phyloP scores from a whole-genome alignment of 1,140 invertebrate genomes.

The Nasonia longicornis region DNA sequence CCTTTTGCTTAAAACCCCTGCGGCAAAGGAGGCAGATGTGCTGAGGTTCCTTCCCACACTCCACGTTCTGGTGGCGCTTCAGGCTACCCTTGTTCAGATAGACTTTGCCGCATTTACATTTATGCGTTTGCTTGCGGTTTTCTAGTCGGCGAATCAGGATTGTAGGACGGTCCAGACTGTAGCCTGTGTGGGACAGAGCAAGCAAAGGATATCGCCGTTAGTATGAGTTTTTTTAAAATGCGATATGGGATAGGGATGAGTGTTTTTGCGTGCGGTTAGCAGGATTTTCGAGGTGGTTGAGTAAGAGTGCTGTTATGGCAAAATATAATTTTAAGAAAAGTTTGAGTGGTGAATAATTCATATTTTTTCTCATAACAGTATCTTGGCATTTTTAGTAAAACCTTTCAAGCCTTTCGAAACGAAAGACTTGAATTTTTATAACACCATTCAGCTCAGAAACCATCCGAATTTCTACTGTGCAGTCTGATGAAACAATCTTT shows the following conservation, averaged over 20 bases:
- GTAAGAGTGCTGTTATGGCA: not conserved
- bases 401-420: no score
- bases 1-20: conserved; percentile 58
- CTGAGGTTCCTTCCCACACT: conserved; percentile 58
- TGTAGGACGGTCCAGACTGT: not conserved
- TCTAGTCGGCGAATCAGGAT: not conserved
- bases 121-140: conserved; percentile 37
- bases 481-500: no score
- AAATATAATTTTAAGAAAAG: not conserved
- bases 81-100: conserved; percentile 56
- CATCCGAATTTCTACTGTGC: no score
- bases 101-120: conserved; percentile 50
- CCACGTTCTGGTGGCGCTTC: conserved; percentile 56
- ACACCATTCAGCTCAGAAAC: no score
- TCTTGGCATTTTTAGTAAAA: no score
- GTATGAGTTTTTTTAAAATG: not conserved
- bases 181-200: conserved; percentile 33
- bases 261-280: not conserved
- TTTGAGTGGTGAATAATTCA: no score
- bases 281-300: not conserved
- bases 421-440: no score
- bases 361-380: no score
- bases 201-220: conserved; percentile 21
- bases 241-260: not conserved
- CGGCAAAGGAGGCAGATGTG: conserved; percentile 58